Percentiles rank a stretch among this genome's conserved stretches.
Conservation (phyloP, 2,113 vertebrate genomes). For the Zosterops lateralis region DNA sequence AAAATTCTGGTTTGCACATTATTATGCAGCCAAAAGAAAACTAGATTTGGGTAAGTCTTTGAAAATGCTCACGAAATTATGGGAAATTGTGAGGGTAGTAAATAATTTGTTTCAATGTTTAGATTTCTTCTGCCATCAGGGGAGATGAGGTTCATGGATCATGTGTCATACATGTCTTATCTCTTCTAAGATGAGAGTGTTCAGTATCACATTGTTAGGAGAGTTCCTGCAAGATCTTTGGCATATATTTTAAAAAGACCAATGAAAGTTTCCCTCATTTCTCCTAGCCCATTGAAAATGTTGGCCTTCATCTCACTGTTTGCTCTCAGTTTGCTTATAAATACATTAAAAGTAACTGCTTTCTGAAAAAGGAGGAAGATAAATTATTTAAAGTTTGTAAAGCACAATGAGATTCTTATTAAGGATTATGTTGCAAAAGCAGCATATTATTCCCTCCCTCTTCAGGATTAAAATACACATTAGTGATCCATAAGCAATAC, state of each 20-base stretch:
- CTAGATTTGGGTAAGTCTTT: background rate
- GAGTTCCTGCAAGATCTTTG: background rate
- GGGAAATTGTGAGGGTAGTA: background rate
- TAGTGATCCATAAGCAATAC: background rate
- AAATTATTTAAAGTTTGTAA: background rate
- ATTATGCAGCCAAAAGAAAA: background rate
- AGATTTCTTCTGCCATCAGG: background rate
- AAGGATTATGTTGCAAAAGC: background rate
- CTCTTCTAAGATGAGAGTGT: background rate
- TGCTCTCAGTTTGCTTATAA: background rate
- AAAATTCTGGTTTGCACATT: background rate
- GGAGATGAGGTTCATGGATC: background rate
- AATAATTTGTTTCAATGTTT: background rate
- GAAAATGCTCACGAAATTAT: background rate
- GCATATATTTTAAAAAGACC: background rate
- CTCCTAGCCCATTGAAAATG: background rate
- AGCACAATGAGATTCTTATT: background rate
- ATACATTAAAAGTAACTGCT: background rate
- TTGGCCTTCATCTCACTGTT: background rate
- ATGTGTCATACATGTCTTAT: background rate
- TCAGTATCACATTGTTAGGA: rapidly evolving
- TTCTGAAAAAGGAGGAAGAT: background rate
- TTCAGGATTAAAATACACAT: background rate
- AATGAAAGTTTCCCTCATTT: background rate
- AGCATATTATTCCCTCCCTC: background rate